Percentiles rank a stretch among this genome's conserved stretches.
phyloP scores from a whole-genome alignment of 2,888 invertebrate species.

The Timandra comae region DNA sequence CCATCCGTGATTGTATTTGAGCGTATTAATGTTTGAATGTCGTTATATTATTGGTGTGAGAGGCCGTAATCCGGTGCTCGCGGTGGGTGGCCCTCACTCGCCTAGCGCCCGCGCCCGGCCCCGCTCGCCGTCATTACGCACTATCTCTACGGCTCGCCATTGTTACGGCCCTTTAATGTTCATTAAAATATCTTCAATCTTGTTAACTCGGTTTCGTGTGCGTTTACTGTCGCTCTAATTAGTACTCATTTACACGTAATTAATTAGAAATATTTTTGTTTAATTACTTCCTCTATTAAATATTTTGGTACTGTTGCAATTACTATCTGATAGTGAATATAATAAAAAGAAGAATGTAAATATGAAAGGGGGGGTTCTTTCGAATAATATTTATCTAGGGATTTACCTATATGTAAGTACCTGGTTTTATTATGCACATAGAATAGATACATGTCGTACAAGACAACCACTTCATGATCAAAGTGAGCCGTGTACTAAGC shows the following conservation, averaged over 20 bases:
- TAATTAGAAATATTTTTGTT: no score
- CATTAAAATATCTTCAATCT: constrained; percentile 9
- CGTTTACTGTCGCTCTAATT: no score
- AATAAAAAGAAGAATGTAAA: no score
- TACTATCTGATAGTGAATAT: no score
- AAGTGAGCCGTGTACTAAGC: constrained; percentile 2
- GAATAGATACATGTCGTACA: no score
- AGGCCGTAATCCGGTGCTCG: constrained; percentile 67
- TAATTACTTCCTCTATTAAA: no score
- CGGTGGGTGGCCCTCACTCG: constrained; percentile 34
- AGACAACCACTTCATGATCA: constrained; percentile 2
- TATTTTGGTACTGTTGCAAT: no score
- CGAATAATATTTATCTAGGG: no score
- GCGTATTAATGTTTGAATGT: constrained; percentile 75
- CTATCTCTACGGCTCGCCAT: constrained; percentile 27
- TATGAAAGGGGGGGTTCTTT: no score
- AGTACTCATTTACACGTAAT: no score
- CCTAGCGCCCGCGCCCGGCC: neutral
- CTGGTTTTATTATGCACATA: no score
- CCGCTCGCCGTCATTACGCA: constrained; percentile 21
- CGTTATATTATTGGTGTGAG: constrained; percentile 69
- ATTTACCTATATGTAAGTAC: no score
- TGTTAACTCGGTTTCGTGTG: constrained; percentile 2
- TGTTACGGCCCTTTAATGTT: constrained; percentile 6
- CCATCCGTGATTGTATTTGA: constrained; percentile 74